Base-by-base conservation (phyloP, 1,140 invertebrate genomes). In the Drosophila orena region DNA sequence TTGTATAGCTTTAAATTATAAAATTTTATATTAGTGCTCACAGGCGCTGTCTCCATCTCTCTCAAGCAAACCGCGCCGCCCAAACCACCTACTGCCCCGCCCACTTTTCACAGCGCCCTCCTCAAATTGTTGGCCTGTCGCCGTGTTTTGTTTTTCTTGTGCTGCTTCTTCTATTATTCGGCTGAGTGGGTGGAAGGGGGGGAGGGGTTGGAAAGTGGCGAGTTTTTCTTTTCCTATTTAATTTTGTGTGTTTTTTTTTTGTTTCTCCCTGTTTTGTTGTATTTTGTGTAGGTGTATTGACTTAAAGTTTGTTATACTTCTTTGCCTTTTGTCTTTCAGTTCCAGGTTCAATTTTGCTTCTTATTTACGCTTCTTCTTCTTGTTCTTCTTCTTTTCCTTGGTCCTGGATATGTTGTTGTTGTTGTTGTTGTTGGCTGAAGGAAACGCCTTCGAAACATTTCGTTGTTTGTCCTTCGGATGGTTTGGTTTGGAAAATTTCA, bases 281-380 rank as follows among this genome's bases (percentile, higher is more conserved):
- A 74, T 84, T 79, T 62, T 84, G 46, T 77, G 72, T 84, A 84
- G 77, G 81, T 73, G 81, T 86, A 86, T 86, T 86, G 81, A 86
- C 81, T 86, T 86, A 86, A 86, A 86, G 81, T 86, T 86, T 81
- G 73, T 86, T 81, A 69, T 86, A 78, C 81, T 86, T 86, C 77
- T 85, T 84, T 85, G 81, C 61, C 77, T 81, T 85, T 81, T 65
- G 72, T 77, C 55, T 77, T 55, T 57, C 52, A 35, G 66, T 70
- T 57, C 65, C 65, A 47, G 66, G 64, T 70, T 70, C 52, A 56
- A 70, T 69, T 65, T 64, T 49, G 22, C 40, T 46, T 64, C 43
- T 38, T 57, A 47, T 69, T 40, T 44, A 55, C 12, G 11, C 17
- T 30, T 22, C 11, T 30, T 49, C 52, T 37, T 49, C 17, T 30